A percentile compares a stretch with the other conserved stretches of the same genome.
Conservation (phyloP, 1,140 invertebrate species). For the Grapholita molesta region DNA sequence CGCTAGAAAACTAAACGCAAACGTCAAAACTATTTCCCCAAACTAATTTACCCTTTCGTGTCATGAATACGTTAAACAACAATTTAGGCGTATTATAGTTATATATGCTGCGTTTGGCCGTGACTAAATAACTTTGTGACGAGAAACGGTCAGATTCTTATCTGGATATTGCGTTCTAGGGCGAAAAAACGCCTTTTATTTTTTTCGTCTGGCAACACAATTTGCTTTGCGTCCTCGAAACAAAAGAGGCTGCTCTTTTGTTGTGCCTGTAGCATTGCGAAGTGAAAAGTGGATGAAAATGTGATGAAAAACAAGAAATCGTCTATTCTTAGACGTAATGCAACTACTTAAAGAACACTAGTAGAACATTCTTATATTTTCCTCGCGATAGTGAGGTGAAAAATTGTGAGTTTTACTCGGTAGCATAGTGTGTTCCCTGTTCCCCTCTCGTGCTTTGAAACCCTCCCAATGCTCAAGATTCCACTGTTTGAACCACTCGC, state of each 20-base stretch:
- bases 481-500: too few species aligned
- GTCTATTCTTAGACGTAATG: background rate
- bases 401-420: too few species aligned
- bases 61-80: background rate
- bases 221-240: background rate
- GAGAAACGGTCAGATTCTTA: background rate
- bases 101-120: background rate
- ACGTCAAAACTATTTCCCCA: background rate
- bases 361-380: too few species aligned
- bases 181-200: background rate
- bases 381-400: too few species aligned
- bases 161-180: background rate
- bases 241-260: background rate
- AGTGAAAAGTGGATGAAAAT: background rate
- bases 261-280: background rate
- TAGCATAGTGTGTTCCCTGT: too few species aligned
- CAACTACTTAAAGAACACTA: too few species aligned
- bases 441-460: too few species aligned
- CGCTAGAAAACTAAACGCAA: background rate
- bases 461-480: too few species aligned
- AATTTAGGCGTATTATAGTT: background rate
- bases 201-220: background rate
- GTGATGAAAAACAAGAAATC: background rate
- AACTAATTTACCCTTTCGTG: background rate
- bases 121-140: background rate